A percentile compares a stretch with the other conserved stretches of the same genome.
Conservation (phyloP, 2,888 invertebrate species). For the Allacma fusca region DNA sequence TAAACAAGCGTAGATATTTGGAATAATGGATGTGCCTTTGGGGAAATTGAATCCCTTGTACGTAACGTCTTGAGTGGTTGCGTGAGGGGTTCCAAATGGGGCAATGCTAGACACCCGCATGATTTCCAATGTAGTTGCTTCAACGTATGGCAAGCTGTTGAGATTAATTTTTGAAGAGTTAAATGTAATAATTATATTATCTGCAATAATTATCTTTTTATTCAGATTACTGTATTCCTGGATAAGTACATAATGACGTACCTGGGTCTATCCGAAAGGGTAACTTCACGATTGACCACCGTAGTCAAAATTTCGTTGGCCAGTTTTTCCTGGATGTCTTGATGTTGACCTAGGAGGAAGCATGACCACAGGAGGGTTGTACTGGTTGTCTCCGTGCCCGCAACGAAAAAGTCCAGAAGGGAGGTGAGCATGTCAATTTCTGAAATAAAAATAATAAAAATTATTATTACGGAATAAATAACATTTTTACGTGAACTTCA, state of each 20-base stretch:
- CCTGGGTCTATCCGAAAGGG: neutral
- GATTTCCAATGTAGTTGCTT: constrained; percentile 7
- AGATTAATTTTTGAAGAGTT: neutral
- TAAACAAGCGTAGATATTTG: constrained; percentile 2
- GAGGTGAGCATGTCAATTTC: neutral
- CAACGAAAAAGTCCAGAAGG: constrained; percentile 5
- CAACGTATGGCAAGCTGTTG: constrained; percentile 8
- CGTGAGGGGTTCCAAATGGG: neutral
- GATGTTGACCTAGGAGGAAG: constrained; percentile 32
- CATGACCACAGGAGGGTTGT: constrained; percentile 49
- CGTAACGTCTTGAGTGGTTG: constrained; percentile 11
- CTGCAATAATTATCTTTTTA: too few relatives aligned
- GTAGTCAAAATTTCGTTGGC: constrained; percentile 45
- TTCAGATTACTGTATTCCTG: neutral
- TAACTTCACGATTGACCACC: neutral
- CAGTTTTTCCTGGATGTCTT: constrained; percentile 47
- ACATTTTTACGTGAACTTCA: neutral
- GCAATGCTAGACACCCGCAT: neutral
- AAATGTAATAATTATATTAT: too few relatives aligned
- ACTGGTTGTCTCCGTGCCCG: neutral
- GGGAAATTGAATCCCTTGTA: constrained; percentile 17
- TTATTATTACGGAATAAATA: too few relatives aligned
- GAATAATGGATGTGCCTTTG: neutral
- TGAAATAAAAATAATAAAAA: neutral
- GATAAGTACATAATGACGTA: neutral